Percentiles rank a stretch among this genome's conserved stretches.
Evolutionary conservation across 2,888 invertebrate genomes (phyloP).

Genomic region (Dryocosmus kuriphilus): DNA sequence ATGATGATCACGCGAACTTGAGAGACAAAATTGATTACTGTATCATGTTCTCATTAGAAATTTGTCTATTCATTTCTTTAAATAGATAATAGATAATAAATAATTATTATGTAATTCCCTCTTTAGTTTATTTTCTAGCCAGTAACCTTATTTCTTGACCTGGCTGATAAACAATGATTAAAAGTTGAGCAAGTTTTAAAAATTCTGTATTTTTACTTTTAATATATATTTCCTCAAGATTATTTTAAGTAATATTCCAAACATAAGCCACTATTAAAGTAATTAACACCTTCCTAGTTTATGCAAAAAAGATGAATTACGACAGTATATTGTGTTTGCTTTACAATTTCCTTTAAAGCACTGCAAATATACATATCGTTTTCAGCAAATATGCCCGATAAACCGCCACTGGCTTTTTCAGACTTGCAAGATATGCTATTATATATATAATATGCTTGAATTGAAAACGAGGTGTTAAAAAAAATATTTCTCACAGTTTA

Average conservation of each 20-base stretch:
- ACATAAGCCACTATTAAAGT: neutral
- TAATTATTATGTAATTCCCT: neutral
- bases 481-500: neutral
- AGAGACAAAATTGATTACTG: neutral
- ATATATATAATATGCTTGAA: neutral
- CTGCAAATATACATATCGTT: constrained; percentile 25
- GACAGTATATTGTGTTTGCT: constrained; percentile 9
- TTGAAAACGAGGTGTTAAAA: neutral
- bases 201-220: neutral
- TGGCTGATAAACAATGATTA: too few relatives aligned
- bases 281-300: constrained; percentile 2
- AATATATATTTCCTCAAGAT: neutral
- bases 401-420: neutral
- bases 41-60: neutral
- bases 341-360: constrained; percentile 11
- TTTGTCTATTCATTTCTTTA: neutral
- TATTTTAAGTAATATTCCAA: neutral
- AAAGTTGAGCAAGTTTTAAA: neutral
- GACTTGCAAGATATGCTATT: neutral
- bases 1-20: neutral
- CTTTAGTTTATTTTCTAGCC: neutral
- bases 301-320: constrained; percentile 8
- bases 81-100: neutral
- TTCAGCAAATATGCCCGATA: constrained; percentile 13
- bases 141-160: too few relatives aligned